Evolutionary conservation across 2,113 vertebrate species (phyloP), one percentile per base, ranked within the genome.

Genomic region (Megalops atlanticus): DNA sequence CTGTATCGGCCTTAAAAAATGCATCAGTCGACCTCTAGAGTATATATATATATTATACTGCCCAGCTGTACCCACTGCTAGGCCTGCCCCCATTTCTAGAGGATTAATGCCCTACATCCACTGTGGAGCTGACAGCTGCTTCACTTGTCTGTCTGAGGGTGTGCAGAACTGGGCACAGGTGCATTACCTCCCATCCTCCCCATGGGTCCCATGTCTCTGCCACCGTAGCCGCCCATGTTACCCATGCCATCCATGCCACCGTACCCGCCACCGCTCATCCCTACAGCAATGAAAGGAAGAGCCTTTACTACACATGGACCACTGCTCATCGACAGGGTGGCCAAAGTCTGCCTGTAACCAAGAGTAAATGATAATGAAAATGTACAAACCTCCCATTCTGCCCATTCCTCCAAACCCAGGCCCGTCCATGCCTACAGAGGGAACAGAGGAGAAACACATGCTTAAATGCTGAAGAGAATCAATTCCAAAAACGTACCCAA

Each of bases 361-460:
- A n/a, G n/a, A n/a, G n/a, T n/a, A n/a, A n/a, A n/a, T n/a, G n/a
- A n/a, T n/a, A n/a, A n/a, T n/a, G 39, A 11, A 15, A 16, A 71
- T 0, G 33, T 3, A 80, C 79, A 4, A 52, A 97, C 96, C 97
- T 90, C 95, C 95, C 91, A 97, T 95, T 91, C 96, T 94, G 89
- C 92, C 97, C 95, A 99, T 96, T 84, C 96, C 96, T 81, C 96
- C 95, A 88, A 94, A 98, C 82, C 94, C 94, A 84, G 95, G 94
- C 77, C 93, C 95, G 58, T 99, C 97, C 93, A 99, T 95, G 87
- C 96, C 97, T 95, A 74, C 5, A 15, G 38, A 72, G 82, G 31
- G 68, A 82, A 24, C 12, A 36, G 38, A 75, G 3, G 16, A 31
- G 31, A 0, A 36, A 21, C 3, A 0, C 31, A 69, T 36, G 74